phyloP scores from a whole-genome alignment of 2,113 vertebrate genomes.

The Ceyx melanurus region DNA sequence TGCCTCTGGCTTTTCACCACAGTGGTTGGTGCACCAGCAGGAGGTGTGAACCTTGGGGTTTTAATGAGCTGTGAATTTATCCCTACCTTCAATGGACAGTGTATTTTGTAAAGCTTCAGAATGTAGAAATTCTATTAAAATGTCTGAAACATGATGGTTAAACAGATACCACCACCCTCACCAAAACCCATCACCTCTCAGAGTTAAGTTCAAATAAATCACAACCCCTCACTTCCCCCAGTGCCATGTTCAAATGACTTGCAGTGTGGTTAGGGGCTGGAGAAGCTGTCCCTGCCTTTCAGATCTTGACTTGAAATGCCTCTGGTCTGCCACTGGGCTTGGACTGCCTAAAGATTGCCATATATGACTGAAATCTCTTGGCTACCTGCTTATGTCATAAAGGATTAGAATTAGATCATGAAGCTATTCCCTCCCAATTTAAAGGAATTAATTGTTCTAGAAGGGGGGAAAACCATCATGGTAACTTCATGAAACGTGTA shows the following conservation, averaged over 20 bases:
- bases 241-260: neutral
- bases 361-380: neutral
- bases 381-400: neutral
- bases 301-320: neutral
- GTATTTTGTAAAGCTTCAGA: neutral
- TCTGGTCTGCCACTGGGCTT: neutral
- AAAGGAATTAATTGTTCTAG: neutral
- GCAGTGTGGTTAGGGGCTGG: neutral
- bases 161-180: neutral
- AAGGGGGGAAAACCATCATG: fast-evolving
- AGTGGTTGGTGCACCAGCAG: neutral
- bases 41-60: neutral
- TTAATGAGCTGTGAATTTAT: neutral
- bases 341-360: neutral
- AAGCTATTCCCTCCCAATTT: neutral
- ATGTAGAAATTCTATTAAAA: neutral
- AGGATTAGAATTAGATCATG: neutral
- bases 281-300: neutral
- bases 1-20: neutral
- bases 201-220: neutral
- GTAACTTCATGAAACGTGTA: neutral
- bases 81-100: fast-evolving
- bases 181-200: neutral
- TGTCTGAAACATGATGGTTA: neutral
- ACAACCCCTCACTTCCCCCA: fast-evolving